Conservation (phyloP, 2,888 invertebrate species). For the Belgica antarctica region DNA sequence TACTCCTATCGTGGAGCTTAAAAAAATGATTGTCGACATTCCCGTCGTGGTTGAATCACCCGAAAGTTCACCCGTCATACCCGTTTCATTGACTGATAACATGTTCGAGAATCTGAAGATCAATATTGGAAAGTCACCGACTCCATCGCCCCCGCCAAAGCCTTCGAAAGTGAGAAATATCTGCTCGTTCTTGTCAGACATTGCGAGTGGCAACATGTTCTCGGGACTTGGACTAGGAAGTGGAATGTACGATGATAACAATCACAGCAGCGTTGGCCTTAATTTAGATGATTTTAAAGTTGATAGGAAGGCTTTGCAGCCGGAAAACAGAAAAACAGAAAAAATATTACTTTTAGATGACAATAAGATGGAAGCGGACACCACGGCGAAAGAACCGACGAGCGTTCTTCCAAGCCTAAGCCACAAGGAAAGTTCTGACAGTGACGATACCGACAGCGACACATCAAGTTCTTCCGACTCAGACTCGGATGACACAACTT, state of each 20-base stretch:
- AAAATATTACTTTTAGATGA: not conserved
- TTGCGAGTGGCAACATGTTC: constrained; percentile 33
- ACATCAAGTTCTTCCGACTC: not conserved
- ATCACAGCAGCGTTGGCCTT: not conserved
- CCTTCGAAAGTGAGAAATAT: constrained; percentile 15
- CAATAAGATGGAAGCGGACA: constrained; percentile 2
- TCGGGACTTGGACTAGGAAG: constrained; percentile 1
- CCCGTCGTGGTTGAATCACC: constrained; percentile 31
- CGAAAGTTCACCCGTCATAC: not conserved
- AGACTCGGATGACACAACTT: constrained; percentile 2
- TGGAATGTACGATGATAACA: constrained; percentile 1
- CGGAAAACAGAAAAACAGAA: not conserved
- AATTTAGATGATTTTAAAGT: not conserved
- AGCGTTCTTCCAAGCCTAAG: not conserved
- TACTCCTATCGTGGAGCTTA: not conserved
- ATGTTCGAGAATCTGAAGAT: not conserved
- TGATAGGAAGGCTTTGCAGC: not conserved
- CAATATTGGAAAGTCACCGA: not conserved
- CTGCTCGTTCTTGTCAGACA: constrained; percentile 32
- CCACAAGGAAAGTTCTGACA: constrained; percentile 2
- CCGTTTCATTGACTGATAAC: not conserved
- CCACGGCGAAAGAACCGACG: constrained; percentile 3
- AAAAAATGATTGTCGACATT: not conserved
- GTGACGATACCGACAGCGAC: not conserved
- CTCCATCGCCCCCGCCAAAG: not conserved